A percentile compares a stretch with the other conserved stretches of the same genome.
Evolutionary conservation across 2,888 invertebrate genomes (phyloP).

Genomic region (Drosophila mimetica): DNA sequence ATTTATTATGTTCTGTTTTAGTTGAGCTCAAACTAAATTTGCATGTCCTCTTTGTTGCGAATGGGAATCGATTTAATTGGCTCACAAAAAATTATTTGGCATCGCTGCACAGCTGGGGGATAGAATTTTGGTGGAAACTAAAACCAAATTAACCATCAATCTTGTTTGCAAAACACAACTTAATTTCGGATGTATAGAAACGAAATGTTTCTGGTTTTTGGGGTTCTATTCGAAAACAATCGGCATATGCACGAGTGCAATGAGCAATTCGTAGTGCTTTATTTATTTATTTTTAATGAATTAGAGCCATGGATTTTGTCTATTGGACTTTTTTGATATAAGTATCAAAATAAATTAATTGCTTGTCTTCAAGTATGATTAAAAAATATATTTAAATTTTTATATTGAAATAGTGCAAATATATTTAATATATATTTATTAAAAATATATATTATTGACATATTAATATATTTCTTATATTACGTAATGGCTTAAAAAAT

Average conservation of each 20-base stretch:
- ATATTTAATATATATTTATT: no score
- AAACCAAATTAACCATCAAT: constrained; percentile 39
- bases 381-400: no score
- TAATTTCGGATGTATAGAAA: background rate
- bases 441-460: no score
- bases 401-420: no score
- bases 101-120: constrained; percentile 5
- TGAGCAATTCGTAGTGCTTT: background rate
- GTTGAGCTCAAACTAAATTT: constrained; percentile 25
- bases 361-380: no score
- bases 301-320: no score
- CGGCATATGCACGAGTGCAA: no score
- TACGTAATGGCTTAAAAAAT: no score
- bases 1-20: constrained; percentile 25
- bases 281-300: no score
- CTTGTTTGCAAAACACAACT: constrained; percentile 25
- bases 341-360: no score
- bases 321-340: no score
- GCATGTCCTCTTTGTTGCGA: constrained; percentile 9
- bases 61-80: constrained; percentile 26
- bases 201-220: constrained; percentile 4
- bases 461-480: no score
- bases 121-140: constrained; percentile 7
- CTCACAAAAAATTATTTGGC: background rate
- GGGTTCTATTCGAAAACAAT: background rate